Percentiles rank a stretch among this genome's conserved stretches.
Evolutionary conservation across 2,113 vertebrate genomes (phyloP).

Genomic region (Agelaius tricolor): DNA sequence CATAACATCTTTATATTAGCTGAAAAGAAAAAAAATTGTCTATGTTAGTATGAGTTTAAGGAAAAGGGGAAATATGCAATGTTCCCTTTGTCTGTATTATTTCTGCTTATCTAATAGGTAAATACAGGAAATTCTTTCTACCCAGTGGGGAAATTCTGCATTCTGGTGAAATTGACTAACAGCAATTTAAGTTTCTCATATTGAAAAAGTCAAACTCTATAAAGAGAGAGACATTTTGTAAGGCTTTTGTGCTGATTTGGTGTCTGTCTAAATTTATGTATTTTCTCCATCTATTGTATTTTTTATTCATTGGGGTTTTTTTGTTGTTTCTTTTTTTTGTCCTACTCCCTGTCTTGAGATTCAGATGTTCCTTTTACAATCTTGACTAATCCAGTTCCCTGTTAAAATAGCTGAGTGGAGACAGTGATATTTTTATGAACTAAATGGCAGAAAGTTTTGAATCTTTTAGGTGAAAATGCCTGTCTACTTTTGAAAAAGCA

Average conservation of each 20-base stretch:
- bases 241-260: neutral
- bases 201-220: neutral
- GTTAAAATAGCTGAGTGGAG: neutral
- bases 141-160: neutral
- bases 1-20: neutral
- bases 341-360: neutral
- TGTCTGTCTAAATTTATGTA: neutral
- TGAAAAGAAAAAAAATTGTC: neutral
- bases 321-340: fast-evolving
- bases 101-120: neutral
- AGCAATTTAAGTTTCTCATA: neutral
- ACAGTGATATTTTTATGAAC: neutral
- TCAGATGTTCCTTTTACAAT: neutral
- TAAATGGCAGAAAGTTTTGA: neutral
- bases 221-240: neutral
- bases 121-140: neutral
- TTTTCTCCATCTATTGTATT: neutral
- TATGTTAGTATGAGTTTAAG: neutral
- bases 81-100: neutral
- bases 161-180: neutral
- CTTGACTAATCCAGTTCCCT: neutral
- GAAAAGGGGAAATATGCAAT: neutral
- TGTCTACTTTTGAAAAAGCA: neutral
- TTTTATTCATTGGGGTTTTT: neutral
- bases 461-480: neutral